These are phyloP conservation scores for Streptopelia turtur DNA, from an alignment of 2,797 vertebrate genomes.

Conservation along the genomic window DNA sequence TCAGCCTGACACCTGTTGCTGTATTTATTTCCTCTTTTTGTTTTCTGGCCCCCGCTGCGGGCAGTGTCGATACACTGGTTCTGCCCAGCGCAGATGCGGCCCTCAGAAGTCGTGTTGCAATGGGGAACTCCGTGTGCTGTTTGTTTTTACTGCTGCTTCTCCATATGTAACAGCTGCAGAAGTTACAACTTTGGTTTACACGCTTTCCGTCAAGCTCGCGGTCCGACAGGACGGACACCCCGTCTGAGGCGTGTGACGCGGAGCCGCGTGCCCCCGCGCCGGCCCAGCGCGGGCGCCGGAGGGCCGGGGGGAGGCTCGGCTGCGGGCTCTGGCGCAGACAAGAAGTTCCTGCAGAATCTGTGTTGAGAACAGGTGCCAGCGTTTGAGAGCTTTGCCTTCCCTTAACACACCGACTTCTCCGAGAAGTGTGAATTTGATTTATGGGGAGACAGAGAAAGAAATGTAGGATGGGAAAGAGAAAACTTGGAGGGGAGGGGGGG, in stretches of 20 bases:
- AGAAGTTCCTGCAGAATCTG: not conserved
- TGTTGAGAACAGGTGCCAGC: not conserved
- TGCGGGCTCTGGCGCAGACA: not conserved
- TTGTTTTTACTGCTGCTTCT: not conserved
- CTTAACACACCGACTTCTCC: not conserved
- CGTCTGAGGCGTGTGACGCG: not conserved
- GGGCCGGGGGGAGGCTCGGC: not conserved
- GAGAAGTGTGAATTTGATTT: not conserved
- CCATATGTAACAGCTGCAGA: not conserved
- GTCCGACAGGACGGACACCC: not conserved
- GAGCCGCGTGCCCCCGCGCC: fast-evolving
- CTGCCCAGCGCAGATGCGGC: not conserved
- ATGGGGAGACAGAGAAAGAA: conserved; percentile 14
- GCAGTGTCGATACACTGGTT: not conserved
- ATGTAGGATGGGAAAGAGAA: not conserved
- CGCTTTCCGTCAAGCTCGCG: not conserved
- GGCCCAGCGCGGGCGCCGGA: fast-evolving
- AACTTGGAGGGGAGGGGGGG: not conserved
- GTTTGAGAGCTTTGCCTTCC: not conserved
- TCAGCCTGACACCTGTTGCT: not conserved
- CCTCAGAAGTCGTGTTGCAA: not conserved
- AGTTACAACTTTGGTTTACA: not conserved
- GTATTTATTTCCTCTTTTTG: not conserved
- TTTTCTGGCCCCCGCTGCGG: not conserved
- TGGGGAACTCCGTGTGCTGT: not conserved